Evolutionary conservation across 2,888 invertebrate species (phyloP).

Genomic region (Pherbina coryleti): DNA sequence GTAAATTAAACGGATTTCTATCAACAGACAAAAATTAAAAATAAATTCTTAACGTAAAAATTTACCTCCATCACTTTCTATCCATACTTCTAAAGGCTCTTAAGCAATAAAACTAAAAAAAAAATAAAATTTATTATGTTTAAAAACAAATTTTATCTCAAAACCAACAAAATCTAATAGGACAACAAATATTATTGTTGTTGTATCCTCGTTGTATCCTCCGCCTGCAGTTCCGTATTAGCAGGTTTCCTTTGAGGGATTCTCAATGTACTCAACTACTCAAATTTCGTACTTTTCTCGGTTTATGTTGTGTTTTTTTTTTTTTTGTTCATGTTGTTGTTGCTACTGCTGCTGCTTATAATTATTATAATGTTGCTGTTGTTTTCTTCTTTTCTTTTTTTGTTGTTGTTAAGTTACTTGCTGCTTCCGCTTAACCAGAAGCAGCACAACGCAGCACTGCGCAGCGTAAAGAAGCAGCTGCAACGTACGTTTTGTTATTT

Average conservation of each 20-base stretch:
- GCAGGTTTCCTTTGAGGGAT: background rate
- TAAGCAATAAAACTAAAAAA: too few species aligned
- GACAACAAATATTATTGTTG: background rate
- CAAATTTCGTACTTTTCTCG: slow-evolving; percentile 26
- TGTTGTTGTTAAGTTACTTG: slow-evolving; percentile 29
- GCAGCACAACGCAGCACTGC: slow-evolving; percentile 34
- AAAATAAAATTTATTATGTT: too few species aligned
- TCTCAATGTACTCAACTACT: slow-evolving; percentile 20
- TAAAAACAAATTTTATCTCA: too few species aligned
- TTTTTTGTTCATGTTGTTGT: slow-evolving; percentile 8
- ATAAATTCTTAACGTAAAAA: too few species aligned
- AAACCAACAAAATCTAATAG: background rate
- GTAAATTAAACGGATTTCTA: too few species aligned
- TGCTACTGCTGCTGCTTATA: background rate
- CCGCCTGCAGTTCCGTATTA: background rate
- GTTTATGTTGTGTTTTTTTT: background rate
- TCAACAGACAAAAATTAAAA: too few species aligned
- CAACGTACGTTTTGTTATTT: slow-evolving; percentile 40
- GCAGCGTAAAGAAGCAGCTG: slow-evolving; percentile 22
- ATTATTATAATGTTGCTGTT: slow-evolving; percentile 28
- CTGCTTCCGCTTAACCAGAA: slow-evolving; percentile 48
- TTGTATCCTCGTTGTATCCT: background rate
- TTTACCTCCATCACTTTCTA: too few species aligned
- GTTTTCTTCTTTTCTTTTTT: too few species aligned
- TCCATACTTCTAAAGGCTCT: too few species aligned